Base-by-base conservation (phyloP, 1,140 invertebrate species). In the Eumaeus atala region DNA sequence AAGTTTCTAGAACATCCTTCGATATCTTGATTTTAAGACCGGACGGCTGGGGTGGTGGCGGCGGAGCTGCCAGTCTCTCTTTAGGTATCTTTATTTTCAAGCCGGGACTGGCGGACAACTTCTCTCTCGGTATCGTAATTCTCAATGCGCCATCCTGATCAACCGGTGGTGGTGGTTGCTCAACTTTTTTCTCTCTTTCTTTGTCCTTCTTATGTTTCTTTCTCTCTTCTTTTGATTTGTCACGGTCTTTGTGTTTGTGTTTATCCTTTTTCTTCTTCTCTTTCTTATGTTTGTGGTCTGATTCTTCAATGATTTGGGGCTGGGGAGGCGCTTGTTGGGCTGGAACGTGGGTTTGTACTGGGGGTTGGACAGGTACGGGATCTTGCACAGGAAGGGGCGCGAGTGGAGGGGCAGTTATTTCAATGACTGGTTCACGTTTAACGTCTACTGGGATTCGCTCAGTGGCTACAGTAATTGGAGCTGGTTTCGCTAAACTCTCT, bases 191-290 rank as follows among this genome's bases (percentile, higher is more conserved):
- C 44, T 81, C 75, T 47, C 77, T 70, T 6, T 87, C 83, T 16
- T 86, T 87, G 28, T 87, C 82, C 55, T 88, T 87, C 57, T 88
- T 88, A 50, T 88, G 84, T 67, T 87, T 88, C 62, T 86, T 84
- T 3, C 77, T 60, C 54, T 88, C 84, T 36, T 87, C 85, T 50
- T 85, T 84, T 0, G 69, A 72, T 64, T 87, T 87, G 67, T 88
- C 84, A 35, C 81, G 71, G 61, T 88, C 84, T 64, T 88, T 88
- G 62, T 88, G 85, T 76, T 88, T 88, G 65, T 88, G 84, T 73
- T 88, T 88, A 33, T 87, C 84, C 48, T 88, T 88, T 65, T 88
- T 88, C 67, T 88, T 87, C 58, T 88, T 87, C 53, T 87, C 84
- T 28, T 88, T 86, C 48, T 86, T 84, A 42, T 80, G 81, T 70